Conservation (phyloP, 2,888 invertebrate genomes). For the Acronicta aceris region DNA sequence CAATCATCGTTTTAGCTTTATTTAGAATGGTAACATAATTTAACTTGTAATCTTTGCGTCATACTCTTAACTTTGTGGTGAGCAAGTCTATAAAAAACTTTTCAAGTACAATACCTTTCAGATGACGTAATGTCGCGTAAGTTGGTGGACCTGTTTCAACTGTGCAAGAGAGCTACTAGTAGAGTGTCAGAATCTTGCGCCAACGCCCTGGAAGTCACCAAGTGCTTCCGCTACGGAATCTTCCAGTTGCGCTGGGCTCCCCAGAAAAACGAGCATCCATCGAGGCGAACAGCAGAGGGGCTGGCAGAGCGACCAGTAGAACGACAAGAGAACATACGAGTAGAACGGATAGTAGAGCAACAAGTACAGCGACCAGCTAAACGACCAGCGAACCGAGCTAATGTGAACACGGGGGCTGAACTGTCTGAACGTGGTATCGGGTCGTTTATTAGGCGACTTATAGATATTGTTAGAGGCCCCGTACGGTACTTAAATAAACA, state of each 20-base stretch:
- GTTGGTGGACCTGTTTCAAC: slow-evolving; percentile 40
- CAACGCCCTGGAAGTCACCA: slow-evolving; percentile 46
- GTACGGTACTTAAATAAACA: not conserved
- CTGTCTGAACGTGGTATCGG: not conserved
- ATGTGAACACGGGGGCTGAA: not conserved
- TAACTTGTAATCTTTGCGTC: too few species aligned
- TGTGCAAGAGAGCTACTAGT: slow-evolving; percentile 29
- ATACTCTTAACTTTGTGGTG: too few species aligned
- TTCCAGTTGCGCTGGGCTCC: slow-evolving; percentile 44
- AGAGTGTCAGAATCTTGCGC: slow-evolving; percentile 12
- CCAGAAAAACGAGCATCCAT: not conserved
- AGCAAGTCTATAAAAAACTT: too few species aligned
- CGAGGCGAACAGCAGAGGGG: not conserved
- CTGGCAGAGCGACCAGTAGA: not conserved
- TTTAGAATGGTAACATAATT: too few species aligned
- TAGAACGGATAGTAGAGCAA: not conserved
- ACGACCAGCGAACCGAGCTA: not conserved
- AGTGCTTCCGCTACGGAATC: slow-evolving; percentile 62
- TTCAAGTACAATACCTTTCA: slow-evolving; percentile 28
- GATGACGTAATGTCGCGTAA: slow-evolving; percentile 56
- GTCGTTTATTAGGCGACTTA: not conserved
- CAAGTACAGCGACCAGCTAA: not conserved
- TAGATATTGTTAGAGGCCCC: not conserved
- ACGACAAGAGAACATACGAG: not conserved
- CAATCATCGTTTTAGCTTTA: too few species aligned